Base-by-base conservation (phyloP, 2,888 invertebrate species). In the Homarus gammarus region DNA sequence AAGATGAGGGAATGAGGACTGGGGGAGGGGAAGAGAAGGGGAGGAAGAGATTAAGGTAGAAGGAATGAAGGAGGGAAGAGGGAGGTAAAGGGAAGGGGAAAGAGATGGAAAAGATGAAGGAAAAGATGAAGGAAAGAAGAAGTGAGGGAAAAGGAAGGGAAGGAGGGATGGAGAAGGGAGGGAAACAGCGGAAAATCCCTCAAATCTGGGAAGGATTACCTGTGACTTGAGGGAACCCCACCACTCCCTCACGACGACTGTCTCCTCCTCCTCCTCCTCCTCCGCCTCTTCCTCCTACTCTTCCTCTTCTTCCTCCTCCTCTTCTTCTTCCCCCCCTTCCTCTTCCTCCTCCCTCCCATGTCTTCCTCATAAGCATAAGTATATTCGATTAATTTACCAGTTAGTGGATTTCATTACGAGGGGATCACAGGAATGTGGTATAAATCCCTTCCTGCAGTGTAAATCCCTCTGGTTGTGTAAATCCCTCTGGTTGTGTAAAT, bases 151-250 rank as follows among this genome's bases (percentile, higher is more conserved):
- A 44, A 5, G 6, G 81, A n/a, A 2, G 64, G 64, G 64, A 33
- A 68, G 68, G 68, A 40, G 38, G 82, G 68, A 51, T n/a, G 68
- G 33, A 44, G 49, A 51, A 51, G 79, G 27, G 49, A 33, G 78
- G 79, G 79, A 27, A 31, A n/a, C 15, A 27, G 78, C 8, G 51
- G 18, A 38, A 49, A 15, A 8, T 70, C 70, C 70, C 70, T 36
- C 33, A 70, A 27, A 64, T 33, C 70, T 70, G 22, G 22, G 27
- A 27, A 18, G 70, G 36, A 70, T 70, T 70, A 70, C 70, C 33
- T 18, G 70, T 27, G 36, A 8, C 44, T 44, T 27, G 31, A 5
- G 72, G n/a, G n/a, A n/a, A n/a, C n/a, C n/a, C n/a, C n/a, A n/a
- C n/a, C n/a, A n/a, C n/a, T n/a, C n/a, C n/a, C n/a, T n/a, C n/a